Conservation (phyloP, 1,140 invertebrate species). For the Xylocopa sonorina region DNA sequence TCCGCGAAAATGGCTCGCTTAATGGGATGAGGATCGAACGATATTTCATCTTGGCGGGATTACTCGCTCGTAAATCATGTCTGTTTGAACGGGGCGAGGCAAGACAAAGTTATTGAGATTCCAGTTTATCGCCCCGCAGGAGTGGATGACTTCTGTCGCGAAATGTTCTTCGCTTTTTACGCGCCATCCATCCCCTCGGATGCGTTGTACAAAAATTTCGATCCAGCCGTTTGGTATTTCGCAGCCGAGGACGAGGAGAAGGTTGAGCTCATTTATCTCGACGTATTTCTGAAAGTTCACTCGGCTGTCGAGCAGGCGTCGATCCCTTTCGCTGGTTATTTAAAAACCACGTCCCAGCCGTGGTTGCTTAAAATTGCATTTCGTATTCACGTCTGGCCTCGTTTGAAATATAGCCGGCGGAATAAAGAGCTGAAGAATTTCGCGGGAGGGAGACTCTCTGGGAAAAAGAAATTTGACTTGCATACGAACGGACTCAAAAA, state of each 20-base stretch:
- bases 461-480: slow-evolving; percentile 18
- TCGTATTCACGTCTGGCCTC: slow-evolving; percentile 19
- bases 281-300: neutral
- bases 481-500: neutral
- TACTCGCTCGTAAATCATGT: slow-evolving; percentile 15
- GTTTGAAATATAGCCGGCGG: neutral
- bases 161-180: slow-evolving; percentile 2
- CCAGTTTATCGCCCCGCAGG: slow-evolving; percentile 14
- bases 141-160: neutral
- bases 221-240: too few relatives aligned
- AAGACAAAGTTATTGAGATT: slow-evolving; percentile 35
- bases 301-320: neutral
- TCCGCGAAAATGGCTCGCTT: neutral
- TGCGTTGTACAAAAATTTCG: too few relatives aligned
- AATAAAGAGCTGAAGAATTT: neutral
- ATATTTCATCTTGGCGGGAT: slow-evolving; percentile 6
- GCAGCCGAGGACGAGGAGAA: neutral
- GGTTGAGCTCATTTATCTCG: neutral
- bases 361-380: slow-evolving; percentile 23
- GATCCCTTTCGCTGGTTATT: slow-evolving; percentile 10
- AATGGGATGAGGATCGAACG: slow-evolving; percentile 18
- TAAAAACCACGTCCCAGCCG: neutral
- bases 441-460: neutral
- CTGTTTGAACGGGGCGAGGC: neutral
- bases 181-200: too few relatives aligned